Conservation (phyloP, 1,140 invertebrate genomes). For the Papilio glaucus region DNA sequence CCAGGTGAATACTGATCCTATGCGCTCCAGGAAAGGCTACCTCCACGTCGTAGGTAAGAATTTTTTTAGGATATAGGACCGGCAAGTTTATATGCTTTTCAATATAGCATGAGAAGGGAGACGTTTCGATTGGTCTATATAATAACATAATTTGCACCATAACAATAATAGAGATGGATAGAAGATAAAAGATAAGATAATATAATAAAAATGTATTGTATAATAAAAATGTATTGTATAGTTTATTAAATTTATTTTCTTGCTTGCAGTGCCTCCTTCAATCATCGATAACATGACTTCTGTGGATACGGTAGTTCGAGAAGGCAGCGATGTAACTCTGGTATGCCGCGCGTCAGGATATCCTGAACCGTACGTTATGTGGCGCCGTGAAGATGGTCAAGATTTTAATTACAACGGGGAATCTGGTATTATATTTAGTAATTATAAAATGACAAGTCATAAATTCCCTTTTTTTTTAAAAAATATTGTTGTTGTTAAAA, state of each 20-base stretch:
- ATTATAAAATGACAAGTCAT: neutral
- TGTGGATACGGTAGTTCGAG: slow-evolving; percentile 94
- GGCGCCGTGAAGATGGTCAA: slow-evolving; percentile 94
- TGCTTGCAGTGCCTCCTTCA: slow-evolving; percentile 89
- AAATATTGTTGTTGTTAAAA: too few species aligned
- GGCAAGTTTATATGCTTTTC: too few species aligned
- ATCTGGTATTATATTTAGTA: slow-evolving; percentile 86
- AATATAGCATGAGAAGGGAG: too few species aligned
- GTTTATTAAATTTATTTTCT: neutral
- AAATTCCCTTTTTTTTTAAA: neutral
- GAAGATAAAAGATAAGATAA: too few species aligned
- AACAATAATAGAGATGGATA: too few species aligned
- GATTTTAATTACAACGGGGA: slow-evolving; percentile 94
- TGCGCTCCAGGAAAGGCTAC: slow-evolving; percentile 92
- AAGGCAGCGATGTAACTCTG: slow-evolving; percentile 93
- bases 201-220: too few species aligned
- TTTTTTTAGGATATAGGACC: neutral
- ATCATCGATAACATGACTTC: slow-evolving; percentile 94
- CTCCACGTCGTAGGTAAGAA: slow-evolving; percentile 93
- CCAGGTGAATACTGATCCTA: slow-evolving; percentile 93
- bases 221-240: too few species aligned
- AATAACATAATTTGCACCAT: too few species aligned
- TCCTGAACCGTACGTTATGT: slow-evolving; percentile 95
- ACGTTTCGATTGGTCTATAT: too few species aligned
- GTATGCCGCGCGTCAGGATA: slow-evolving; percentile 94